Base-by-base conservation (phyloP, 2,113 vertebrate genomes). In the Rana temporaria region DNA sequence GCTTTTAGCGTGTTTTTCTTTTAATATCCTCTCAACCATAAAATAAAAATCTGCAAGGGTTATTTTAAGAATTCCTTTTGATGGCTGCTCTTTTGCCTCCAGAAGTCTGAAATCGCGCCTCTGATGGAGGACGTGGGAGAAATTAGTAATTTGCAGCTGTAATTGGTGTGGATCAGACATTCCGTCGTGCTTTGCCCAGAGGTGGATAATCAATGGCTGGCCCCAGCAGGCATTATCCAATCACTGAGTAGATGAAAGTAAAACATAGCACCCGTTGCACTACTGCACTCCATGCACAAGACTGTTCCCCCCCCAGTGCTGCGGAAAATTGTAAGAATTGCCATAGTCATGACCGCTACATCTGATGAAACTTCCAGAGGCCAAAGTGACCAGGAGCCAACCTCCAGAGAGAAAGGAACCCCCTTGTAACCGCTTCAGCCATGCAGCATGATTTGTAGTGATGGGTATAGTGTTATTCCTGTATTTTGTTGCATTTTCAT, bases 31-130 rank as follows among this genome's bases (percentile, higher is more conserved):
- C 22, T 69, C 55, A 24, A 68, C 65, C 20, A 30, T 26, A 57
- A 68, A 79, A 38, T 34, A 67, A 56, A 59, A 69, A 56, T 57
- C 53, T 68, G 52, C 52, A 16, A 42, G 65, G 26, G 53, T 57
- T 79, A 24, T 79, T 79, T 79, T 68, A 79, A 68, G 57, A 56
- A 79, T 79, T 79, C 77, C 65, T 79, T 79, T 79, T 79, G 77
- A 79, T 79, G 65, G 65, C 67, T 59, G 64, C 52, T 59, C 55
- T 69, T 67, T 68, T 68, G 77, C 77, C 77, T 79, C 65, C 65
- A 59, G 77, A 79, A 79, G 67, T 68, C 52, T 16, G 22, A 79
- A 30, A 68, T 79, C 64, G 64, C 48, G 26, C 64, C 77, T 68
- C 48, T 55, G 64, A 67, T 53, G 17, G 64, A 38, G 77, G 24